Percentiles rank a stretch among this genome's conserved stretches.
Evolutionary conservation across 2,888 invertebrate species (phyloP).

Genomic region (Hydropsyche betteni): DNA sequence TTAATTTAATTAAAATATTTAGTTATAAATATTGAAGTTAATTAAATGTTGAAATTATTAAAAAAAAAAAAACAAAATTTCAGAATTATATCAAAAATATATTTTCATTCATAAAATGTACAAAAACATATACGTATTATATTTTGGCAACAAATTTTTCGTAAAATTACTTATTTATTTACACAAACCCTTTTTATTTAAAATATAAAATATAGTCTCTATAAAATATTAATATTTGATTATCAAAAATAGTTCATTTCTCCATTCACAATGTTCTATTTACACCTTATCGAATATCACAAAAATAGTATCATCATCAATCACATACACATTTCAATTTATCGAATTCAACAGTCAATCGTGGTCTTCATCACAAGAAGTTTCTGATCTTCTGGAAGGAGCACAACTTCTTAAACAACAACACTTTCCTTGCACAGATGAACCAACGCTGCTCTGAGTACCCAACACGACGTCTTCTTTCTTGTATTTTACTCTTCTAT

Average conservation of each 20-base stretch:
- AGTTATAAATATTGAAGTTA: too few relatives aligned
- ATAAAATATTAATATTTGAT: too few relatives aligned
- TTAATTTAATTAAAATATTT: too few relatives aligned
- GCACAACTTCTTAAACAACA: constrained; percentile 65
- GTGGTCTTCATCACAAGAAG: constrained; percentile 56
- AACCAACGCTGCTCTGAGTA: constrained; percentile 27
- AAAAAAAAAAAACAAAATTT: too few relatives aligned
- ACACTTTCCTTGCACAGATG: constrained; percentile 57
- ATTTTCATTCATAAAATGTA: neutral
- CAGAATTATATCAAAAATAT: too few relatives aligned
- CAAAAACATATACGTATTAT: neutral
- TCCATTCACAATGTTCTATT: neutral
- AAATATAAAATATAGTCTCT: too few relatives aligned
- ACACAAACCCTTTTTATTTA: neutral
- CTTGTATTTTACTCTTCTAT: constrained; percentile 91
- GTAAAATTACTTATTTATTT: neutral
- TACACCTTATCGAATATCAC: constrained; percentile 35
- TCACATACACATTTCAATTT: constrained; percentile 50
- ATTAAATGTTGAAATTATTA: too few relatives aligned
- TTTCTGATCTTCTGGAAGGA: constrained; percentile 54
- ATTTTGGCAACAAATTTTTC: neutral
- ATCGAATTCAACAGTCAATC: constrained; percentile 57
- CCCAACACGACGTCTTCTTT: constrained; percentile 77
- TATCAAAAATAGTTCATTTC: constrained; percentile 10
- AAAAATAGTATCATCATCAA: neutral